phyloP scores from a whole-genome alignment of 2,113 vertebrate genomes.

The Leiothrix lutea region DNA sequence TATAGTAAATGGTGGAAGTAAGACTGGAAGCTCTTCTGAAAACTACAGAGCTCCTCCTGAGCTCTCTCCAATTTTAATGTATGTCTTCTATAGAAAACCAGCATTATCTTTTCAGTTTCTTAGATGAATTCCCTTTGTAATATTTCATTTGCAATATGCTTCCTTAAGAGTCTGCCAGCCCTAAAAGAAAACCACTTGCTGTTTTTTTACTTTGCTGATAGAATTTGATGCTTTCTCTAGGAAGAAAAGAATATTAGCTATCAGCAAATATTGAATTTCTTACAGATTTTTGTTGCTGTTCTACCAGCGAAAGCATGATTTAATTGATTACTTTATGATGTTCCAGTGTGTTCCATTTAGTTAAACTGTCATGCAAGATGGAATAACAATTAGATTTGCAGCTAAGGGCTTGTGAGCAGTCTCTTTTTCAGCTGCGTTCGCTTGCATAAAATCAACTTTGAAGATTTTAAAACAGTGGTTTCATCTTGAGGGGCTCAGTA shows the following conservation, averaged over 20 bases:
- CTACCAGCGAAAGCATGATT: not conserved
- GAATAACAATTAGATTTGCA: conserved; percentile 8
- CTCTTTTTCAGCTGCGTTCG: not conserved
- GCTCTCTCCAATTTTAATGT: not conserved
- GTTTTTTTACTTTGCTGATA: not conserved
- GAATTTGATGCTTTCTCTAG: not conserved
- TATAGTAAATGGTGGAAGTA: not conserved
- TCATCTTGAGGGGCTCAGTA: not conserved
- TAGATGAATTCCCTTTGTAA: not conserved
- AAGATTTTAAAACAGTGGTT: not conserved
- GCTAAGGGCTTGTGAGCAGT: not conserved
- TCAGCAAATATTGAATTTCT: not conserved
- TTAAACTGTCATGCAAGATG: not conserved
- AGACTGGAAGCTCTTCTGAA: not conserved
- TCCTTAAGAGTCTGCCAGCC: not conserved
- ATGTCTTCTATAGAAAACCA: not conserved
- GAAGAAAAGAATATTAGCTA: not conserved
- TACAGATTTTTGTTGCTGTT: not conserved
- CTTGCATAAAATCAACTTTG: not conserved
- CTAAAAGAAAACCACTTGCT: not conserved
- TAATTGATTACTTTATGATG: conserved; percentile 36
- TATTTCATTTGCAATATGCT: not conserved
- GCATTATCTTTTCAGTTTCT: not conserved
- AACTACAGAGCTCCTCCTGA: not conserved
- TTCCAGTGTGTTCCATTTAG: not conserved